These are phyloP conservation scores for Chymomyza amoena DNA, from an alignment of 2,888 invertebrate species.

Conservation along the genomic window DNA sequence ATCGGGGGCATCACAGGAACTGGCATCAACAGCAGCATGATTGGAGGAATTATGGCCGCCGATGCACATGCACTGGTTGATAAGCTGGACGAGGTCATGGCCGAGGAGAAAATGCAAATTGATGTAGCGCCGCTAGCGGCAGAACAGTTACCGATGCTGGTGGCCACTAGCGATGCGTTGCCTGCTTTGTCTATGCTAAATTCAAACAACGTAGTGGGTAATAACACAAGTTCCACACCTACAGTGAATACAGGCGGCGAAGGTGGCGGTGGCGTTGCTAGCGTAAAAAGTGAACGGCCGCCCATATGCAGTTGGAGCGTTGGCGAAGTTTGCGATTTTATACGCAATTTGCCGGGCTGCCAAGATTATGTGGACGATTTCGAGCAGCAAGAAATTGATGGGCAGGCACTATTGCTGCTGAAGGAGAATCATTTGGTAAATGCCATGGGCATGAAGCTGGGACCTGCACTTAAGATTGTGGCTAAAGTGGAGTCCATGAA, in stretches of 20 bases:
- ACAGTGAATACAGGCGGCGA: neutral
- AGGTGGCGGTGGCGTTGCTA: conserved; percentile 1
- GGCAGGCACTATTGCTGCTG: conserved; percentile 93
- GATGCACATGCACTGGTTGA: conserved; percentile 54
- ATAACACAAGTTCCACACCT: neutral
- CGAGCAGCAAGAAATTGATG: conserved; percentile 96
- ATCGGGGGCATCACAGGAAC: conserved; percentile 13
- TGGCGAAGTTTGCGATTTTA: conserved; percentile 92
- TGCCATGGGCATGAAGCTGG: conserved; percentile 96
- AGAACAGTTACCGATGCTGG: neutral
- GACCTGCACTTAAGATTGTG: conserved; percentile 96
- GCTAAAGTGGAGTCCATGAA: conserved; percentile 91
- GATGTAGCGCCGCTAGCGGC: conserved; percentile 30
- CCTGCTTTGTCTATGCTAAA: neutral
- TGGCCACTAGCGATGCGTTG: conserved; percentile 11
- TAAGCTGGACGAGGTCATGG: conserved; percentile 62
- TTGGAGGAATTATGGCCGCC: conserved; percentile 39
- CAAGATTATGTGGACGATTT: conserved; percentile 96
- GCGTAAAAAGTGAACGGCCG: conserved; percentile 59
- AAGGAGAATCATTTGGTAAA: conserved; percentile 96
- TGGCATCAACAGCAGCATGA: conserved; percentile 33
- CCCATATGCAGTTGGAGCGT: conserved; percentile 82
- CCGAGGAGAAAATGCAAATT: conserved; percentile 65
- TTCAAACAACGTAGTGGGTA: neutral
- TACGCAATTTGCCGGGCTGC: conserved; percentile 93